phyloP scores from a whole-genome alignment of 2,888 invertebrate species.

The Hydriomena furcata region DNA sequence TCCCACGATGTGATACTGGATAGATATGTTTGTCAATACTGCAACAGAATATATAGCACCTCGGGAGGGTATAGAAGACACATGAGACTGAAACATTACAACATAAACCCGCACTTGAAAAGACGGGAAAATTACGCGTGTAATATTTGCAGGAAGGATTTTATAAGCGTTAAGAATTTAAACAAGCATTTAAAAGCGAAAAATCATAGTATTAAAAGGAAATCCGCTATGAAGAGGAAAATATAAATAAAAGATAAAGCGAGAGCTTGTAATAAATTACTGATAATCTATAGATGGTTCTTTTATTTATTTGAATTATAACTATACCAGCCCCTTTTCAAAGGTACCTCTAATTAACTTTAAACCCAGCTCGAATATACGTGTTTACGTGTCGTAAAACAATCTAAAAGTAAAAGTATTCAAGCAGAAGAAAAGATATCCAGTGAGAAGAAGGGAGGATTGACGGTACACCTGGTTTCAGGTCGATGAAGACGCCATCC shows the following conservation, averaged over 20 bases:
- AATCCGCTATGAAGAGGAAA: too few relatives aligned
- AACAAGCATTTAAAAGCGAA: constrained; percentile 32
- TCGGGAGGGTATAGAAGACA: constrained; percentile 53
- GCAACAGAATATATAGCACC: constrained; percentile 48
- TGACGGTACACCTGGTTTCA: constrained; percentile 74
- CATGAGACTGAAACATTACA: constrained; percentile 29
- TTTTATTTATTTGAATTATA: too few relatives aligned
- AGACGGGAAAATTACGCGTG: constrained; percentile 21
- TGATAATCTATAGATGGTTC: too few relatives aligned
- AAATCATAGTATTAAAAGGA: too few relatives aligned
- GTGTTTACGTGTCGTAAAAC: too few relatives aligned
- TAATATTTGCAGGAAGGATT: constrained; percentile 22
- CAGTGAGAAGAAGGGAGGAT: constrained; percentile 50
- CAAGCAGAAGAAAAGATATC: constrained; percentile 12
- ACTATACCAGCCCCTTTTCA: too few relatives aligned
- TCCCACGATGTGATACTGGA: constrained; percentile 48
- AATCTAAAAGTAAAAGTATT: too few relatives aligned
- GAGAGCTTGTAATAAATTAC: too few relatives aligned
- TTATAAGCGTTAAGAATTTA: constrained; percentile 28
- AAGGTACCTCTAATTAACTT: too few relatives aligned
- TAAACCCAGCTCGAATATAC: too few relatives aligned
- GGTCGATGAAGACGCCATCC: constrained; percentile 58
- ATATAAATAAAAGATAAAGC: too few relatives aligned
- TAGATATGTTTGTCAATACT: constrained; percentile 50
- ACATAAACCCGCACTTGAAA: constrained; percentile 20